Conservation (phyloP, 2,797 vertebrate genomes). For the Myotis planiceps region DNA sequence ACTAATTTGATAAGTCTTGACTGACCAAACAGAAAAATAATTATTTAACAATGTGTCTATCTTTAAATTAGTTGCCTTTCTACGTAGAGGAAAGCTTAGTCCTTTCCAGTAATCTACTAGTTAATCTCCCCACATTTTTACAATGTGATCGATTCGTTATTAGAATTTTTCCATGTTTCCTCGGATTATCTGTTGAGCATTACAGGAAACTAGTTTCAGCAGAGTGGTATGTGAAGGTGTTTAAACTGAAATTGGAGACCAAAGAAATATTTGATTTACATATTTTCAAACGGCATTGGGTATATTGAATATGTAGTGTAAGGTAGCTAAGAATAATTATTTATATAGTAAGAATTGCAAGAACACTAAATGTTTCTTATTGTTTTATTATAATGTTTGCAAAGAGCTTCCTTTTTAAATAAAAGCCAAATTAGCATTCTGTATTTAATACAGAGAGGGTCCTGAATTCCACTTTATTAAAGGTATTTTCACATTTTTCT, state of each 20-base stretch:
- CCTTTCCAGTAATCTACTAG: background rate
- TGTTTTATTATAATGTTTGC: background rate
- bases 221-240: background rate
- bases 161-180: background rate
- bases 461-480: background rate
- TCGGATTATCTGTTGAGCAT: background rate
- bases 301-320: background rate
- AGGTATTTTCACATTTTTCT: background rate
- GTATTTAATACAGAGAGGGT: background rate
- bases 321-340: background rate
- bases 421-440: background rate
- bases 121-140: background rate
- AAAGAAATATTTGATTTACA: background rate
- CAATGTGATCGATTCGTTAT: background rate
- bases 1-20: background rate
- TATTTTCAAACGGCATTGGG: background rate
- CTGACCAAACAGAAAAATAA: background rate
- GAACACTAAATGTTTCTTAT: background rate
- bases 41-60: background rate
- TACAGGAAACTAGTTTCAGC: background rate
- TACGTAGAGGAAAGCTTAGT: background rate
- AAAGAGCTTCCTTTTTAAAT: constrained; percentile 2
- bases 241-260: background rate
- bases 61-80: background rate
- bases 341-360: background rate